These are phyloP conservation scores for Varanus salvator DNA, from an alignment of 2,113 vertebrate genomes.

Conservation along the genomic window DNA sequence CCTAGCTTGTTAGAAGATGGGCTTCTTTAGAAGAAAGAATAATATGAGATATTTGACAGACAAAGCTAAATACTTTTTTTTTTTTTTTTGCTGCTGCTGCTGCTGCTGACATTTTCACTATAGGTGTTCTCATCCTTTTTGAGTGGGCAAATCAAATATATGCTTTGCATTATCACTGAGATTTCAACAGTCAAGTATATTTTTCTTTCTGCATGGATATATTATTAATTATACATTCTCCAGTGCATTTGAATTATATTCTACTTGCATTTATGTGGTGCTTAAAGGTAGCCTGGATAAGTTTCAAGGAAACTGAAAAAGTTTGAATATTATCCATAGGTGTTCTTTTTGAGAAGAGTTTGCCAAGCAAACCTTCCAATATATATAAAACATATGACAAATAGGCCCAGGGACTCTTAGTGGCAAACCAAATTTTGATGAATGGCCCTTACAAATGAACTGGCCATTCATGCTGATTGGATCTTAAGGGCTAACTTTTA, in stretches of 20 bases:
- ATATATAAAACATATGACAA: conserved; percentile 14
- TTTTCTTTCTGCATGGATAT: not conserved
- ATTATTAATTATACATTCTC: conserved; percentile 12
- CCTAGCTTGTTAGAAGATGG: not conserved
- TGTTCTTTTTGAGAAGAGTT: conserved; percentile 1
- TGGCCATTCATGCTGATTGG: conserved; percentile 21
- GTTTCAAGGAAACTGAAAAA: not conserved
- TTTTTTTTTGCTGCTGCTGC: too few relatives aligned
- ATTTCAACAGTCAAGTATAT: not conserved
- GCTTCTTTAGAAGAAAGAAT: not conserved
- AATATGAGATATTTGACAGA: not conserved
- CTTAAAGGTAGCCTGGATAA: conserved; percentile 4
- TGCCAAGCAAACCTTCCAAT: conserved; percentile 7
- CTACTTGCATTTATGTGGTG: not conserved
- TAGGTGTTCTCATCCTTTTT: not conserved
- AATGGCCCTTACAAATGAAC: conserved; percentile 10
- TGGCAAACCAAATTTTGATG: conserved; percentile 27
- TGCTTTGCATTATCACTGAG: not conserved
- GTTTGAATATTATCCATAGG: not conserved
- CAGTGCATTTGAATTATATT: not conserved
- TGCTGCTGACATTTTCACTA: not conserved
- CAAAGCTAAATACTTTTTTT: not conserved
- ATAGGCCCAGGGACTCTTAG: not conserved
- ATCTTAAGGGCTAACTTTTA: not conserved
- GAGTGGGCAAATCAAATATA: not conserved